Conservation (phyloP, 2,888 invertebrate species). For the Drosophila prolongata region DNA sequence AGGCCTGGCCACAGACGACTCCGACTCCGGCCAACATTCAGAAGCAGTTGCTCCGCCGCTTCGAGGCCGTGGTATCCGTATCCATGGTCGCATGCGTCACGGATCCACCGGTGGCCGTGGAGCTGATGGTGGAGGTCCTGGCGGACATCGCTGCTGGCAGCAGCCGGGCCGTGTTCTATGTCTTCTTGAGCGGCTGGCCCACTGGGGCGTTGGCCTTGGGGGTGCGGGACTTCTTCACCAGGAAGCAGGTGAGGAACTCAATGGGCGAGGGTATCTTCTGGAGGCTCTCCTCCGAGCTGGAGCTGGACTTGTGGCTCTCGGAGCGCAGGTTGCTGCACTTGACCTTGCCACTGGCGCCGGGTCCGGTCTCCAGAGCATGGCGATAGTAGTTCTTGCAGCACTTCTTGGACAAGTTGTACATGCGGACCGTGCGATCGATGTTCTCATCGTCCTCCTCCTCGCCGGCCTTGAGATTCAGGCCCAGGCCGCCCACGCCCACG, state of each 20-base stretch:
- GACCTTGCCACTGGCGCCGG: conserved; percentile 52
- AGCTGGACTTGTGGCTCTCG: conserved; percentile 62
- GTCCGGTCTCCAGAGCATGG: conserved; percentile 68
- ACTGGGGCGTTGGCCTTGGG: conserved; percentile 56
- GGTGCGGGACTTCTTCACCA: conserved; percentile 81
- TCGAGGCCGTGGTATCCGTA: conserved; percentile 45
- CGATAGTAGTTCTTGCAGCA: conserved; percentile 83
- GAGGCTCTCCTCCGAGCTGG: conserved; percentile 83
- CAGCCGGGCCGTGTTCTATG: conserved; percentile 79
- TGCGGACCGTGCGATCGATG: conserved; percentile 82
- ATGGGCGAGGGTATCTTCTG: conserved; percentile 83
- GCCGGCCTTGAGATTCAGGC: conserved; percentile 60
- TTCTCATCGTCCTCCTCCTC: conserved; percentile 79
- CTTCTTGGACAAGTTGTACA: conserved; percentile 83
- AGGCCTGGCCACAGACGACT: conserved; percentile 69
- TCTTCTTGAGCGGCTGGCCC: conserved; percentile 67
- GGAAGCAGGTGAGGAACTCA: conserved; percentile 83
- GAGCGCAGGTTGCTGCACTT: conserved; percentile 62
- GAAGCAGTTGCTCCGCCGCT: conserved; percentile 72
- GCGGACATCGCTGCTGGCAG: conserved; percentile 53
- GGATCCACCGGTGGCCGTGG: conserved; percentile 33
- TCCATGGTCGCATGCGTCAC: conserved; percentile 21
- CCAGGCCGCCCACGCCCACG: conserved; percentile 65
- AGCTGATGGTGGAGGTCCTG: conserved; percentile 34
- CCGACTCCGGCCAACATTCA: conserved; percentile 78